Evolutionary conservation across 2,113 vertebrate species (phyloP).

Genomic region (Lepisosteus osseus): DNA sequence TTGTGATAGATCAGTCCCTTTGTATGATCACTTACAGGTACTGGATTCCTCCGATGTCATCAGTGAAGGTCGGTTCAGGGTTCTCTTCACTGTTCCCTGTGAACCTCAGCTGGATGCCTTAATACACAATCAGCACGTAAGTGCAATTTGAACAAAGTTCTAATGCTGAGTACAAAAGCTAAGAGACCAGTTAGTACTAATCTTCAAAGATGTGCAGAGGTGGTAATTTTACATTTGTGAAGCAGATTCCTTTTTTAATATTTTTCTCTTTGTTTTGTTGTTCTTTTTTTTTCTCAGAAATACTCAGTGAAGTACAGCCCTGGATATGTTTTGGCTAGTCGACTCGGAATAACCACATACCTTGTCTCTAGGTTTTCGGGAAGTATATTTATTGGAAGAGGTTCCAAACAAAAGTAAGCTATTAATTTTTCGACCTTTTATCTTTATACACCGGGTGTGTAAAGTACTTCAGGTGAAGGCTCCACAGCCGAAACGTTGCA

Average conservation of each 20-base stretch:
- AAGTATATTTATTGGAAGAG: conserved; percentile 95
- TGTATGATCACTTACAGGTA: conserved; percentile 61
- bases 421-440: background rate
- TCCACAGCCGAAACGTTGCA: too few species aligned
- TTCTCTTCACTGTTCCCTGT: conserved; percentile 86
- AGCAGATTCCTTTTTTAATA: too few species aligned
- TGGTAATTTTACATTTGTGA: too few species aligned
- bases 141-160: conserved; percentile 36
- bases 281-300: conserved; percentile 77
- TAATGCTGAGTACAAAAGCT: too few species aligned
- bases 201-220: too few species aligned
- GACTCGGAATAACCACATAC: conserved; percentile 89
- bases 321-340: conserved; percentile 90
- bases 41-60: conserved; percentile 91
- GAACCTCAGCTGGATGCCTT: conserved; percentile 89
- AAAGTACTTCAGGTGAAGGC: too few species aligned
- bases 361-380: conserved; percentile 98
- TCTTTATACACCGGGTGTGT: too few species aligned
- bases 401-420: conserved; percentile 90
- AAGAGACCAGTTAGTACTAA: too few species aligned
- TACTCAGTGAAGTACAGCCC: conserved; percentile 95
- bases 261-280: background rate
- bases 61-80: conserved; percentile 84
- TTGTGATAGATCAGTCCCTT: too few species aligned
- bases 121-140: conserved; percentile 97